A percentile compares a stretch with the other conserved stretches of the same genome.
phyloP scores from a whole-genome alignment of 2,113 vertebrate genomes.

The Rafetus swinhoei region DNA sequence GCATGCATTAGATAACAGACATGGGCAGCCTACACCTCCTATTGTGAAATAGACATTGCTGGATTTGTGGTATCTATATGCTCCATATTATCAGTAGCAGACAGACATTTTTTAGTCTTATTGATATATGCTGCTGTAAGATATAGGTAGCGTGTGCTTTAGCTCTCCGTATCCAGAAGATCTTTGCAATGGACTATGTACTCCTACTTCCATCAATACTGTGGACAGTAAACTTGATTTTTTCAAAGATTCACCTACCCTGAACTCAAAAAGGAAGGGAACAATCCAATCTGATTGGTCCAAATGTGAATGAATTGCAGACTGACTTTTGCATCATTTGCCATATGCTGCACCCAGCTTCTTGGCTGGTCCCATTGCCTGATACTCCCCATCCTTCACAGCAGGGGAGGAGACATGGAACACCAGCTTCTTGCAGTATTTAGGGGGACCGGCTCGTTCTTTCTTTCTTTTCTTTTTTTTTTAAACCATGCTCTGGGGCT shows the following conservation, averaged over 20 bases:
- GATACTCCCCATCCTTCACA: background rate
- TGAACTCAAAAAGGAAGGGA: background rate
- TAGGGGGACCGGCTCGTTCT: background rate
- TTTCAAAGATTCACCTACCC: background rate
- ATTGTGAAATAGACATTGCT: background rate
- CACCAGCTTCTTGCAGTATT: background rate
- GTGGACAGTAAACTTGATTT: too few relatives aligned
- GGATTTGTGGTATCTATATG: background rate
- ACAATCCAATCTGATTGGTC: background rate
- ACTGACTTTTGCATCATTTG: background rate
- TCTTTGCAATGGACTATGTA: too few relatives aligned
- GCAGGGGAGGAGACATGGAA: background rate
- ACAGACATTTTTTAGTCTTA: too few relatives aligned
- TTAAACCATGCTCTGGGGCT: background rate
- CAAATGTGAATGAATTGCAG: background rate
- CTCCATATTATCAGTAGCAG: background rate
- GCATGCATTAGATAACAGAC: background rate
- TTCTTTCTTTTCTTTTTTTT: background rate
- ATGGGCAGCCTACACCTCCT: background rate
- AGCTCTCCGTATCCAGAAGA: too few relatives aligned
- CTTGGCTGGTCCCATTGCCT: background rate
- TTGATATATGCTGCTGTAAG: too few relatives aligned
- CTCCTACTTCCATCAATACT: too few relatives aligned
- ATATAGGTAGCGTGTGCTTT: too few relatives aligned
- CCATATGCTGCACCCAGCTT: fast-evolving